A percentile compares a stretch with the other conserved stretches of the same genome.
Evolutionary conservation across 2,888 invertebrate species (phyloP).

Genomic region (Helicoverpa assulta): DNA sequence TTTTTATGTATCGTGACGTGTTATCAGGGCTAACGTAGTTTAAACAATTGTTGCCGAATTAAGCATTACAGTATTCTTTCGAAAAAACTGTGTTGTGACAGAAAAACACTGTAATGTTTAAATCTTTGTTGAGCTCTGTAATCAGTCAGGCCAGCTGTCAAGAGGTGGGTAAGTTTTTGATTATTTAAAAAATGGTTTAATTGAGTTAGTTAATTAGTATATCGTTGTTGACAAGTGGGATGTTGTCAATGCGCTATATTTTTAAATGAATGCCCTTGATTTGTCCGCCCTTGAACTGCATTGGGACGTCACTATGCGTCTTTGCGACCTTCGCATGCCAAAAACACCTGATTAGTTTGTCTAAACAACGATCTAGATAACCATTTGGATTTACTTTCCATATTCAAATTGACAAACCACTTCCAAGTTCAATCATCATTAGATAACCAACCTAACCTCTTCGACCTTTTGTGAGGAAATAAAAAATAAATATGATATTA

Average conservation of each 20-base stretch:
- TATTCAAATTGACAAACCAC: constrained; percentile 21
- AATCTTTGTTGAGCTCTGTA: constrained; percentile 91
- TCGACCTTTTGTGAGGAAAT: constrained; percentile 70
- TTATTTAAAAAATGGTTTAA: constrained; percentile 46
- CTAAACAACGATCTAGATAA: constrained; percentile 34
- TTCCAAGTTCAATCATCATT: constrained; percentile 62
- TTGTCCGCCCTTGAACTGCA: constrained; percentile 83
- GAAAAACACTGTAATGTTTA: constrained; percentile 91
- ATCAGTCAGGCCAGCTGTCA: constrained; percentile 92
- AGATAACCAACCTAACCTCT: constrained; percentile 84
- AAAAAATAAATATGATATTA: constrained; percentile 35
- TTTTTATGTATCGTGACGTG: constrained; percentile 86
- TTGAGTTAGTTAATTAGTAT: constrained; percentile 37
- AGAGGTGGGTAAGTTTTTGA: constrained; percentile 93
- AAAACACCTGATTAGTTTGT: constrained; percentile 51
- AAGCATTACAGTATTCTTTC: constrained; percentile 74
- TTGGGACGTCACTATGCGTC: constrained; percentile 71
- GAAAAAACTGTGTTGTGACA: constrained; percentile 75
- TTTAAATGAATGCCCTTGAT: constrained; percentile 78
- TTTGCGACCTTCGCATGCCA: constrained; percentile 65
- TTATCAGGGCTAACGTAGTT: constrained; percentile 83
- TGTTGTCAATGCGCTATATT: constrained; percentile 45
- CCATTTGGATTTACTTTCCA: constrained; percentile 10
- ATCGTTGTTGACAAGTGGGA: constrained; percentile 38
- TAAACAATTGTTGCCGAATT: constrained; percentile 71